phyloP scores from a whole-genome alignment of 2,113 vertebrate species.

The Glaucomys volans region DNA sequence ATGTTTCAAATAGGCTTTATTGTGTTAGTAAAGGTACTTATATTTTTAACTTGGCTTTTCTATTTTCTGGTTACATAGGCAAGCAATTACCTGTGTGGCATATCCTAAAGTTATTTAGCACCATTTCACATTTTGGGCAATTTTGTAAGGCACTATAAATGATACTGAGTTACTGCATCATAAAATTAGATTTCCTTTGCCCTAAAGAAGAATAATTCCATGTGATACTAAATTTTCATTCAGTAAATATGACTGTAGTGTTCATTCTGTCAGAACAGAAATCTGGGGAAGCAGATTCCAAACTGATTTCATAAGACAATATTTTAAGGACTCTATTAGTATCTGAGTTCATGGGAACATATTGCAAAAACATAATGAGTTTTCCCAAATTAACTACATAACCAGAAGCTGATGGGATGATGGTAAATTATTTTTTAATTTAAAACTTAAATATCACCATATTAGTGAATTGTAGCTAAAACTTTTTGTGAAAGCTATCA shows the following conservation, averaged over 20 bases:
- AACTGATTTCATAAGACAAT: not conserved
- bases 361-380: not conserved
- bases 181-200: slow-evolving; percentile 19
- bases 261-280: slow-evolving; percentile 3
- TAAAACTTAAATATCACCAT: not conserved
- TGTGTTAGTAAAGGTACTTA: not conserved
- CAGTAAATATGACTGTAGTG: not conserved
- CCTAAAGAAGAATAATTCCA: slow-evolving; percentile 30
- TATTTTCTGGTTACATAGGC: not conserved
- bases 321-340: not conserved
- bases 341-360: not conserved
- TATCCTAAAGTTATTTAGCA: slow-evolving; percentile 35
- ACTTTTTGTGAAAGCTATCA: not conserved
- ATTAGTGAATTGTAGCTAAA: not conserved
- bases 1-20: not conserved
- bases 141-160: slow-evolving; percentile 54
- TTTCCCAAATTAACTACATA: not conserved
- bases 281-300: not conserved
- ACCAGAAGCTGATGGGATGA: not conserved
- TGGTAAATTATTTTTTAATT: not conserved
- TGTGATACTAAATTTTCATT: slow-evolving; percentile 52
- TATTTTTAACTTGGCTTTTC: not conserved
- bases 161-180: not conserved
- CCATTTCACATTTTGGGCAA: slow-evolving; percentile 60
- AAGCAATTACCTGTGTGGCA: not conserved